These are phyloP conservation scores for Etheostoma perlongum DNA, from an alignment of 2,797 vertebrate genomes.

Conservation along the genomic window DNA sequence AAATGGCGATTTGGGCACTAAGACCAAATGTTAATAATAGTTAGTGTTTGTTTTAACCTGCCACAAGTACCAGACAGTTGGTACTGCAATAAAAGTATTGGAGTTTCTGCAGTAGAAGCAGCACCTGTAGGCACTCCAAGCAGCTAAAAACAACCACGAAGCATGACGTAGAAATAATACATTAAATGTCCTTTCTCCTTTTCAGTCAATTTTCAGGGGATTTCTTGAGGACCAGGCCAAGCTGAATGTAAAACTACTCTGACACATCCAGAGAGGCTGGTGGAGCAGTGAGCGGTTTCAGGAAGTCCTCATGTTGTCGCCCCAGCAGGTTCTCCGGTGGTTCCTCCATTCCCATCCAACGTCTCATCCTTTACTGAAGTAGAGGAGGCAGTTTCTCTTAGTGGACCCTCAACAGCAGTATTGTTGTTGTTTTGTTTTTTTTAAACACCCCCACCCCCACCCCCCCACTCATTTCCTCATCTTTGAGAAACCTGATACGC, in stretches of 20 bases:
- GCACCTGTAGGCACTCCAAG: neutral
- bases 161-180: neutral
- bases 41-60: slow-evolving; percentile 36
- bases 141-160: slow-evolving; percentile 37
- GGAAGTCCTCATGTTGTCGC: neutral
- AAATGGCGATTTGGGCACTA: neutral
- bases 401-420: slow-evolving; percentile 27
- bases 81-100: neutral
- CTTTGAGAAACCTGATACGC: slow-evolving; percentile 8
- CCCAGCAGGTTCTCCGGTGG: neutral
- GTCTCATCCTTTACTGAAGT: slow-evolving; percentile 20
- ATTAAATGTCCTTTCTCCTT: slow-evolving; percentile 9
- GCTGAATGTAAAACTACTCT: neutral
- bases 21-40: slow-evolving; percentile 4
- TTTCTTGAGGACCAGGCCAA: neutral
- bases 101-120: neutral
- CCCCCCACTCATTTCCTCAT: slow-evolving; percentile 9
- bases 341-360: neutral
- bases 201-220: slow-evolving; percentile 4
- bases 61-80: neutral
- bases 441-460: neutral
- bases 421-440: neutral
- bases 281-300: slow-evolving; percentile 4
- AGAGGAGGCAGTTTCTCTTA: slow-evolving; percentile 32
- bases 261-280: slow-evolving; percentile 21